These are phyloP conservation scores for Pemphigus obesinymphae DNA, from an alignment of 1,140 invertebrate genomes.

Conservation along the genomic window DNA sequence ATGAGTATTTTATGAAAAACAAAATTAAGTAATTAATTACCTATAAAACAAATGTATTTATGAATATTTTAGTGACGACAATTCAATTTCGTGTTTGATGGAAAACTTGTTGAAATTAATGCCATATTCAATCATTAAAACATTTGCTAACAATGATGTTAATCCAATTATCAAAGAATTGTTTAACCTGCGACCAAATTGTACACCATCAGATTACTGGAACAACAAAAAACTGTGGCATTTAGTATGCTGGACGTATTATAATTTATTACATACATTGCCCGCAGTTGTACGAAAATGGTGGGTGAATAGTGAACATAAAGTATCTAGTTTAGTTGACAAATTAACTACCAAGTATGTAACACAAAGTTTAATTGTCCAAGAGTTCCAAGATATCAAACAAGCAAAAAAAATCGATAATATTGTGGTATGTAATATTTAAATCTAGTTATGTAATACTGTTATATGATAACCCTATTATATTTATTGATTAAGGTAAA, in stretches of 20 bases:
- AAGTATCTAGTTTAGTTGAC: slow-evolving; percentile 66
- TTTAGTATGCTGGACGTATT: slow-evolving; percentile 65
- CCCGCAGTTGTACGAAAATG: slow-evolving; percentile 77
- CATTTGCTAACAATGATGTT: slow-evolving; percentile 22
- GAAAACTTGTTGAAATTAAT: slow-evolving; percentile 42
- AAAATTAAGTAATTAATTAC: too few relatives aligned
- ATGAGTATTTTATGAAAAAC: too few relatives aligned
- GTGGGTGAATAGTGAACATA: slow-evolving; percentile 66
- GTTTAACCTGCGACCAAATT: slow-evolving; percentile 40
- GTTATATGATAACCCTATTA: not conserved
- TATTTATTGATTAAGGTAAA: slow-evolving; percentile 2
- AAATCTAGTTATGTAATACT: too few relatives aligned
- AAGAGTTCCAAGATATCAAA: slow-evolving; percentile 64
- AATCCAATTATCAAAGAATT: slow-evolving; percentile 47
- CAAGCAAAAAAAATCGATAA: slow-evolving; percentile 59
- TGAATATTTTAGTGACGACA: slow-evolving; percentile 44
- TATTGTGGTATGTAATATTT: slow-evolving; percentile 59
- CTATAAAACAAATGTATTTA: too few relatives aligned
- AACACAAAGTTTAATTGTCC: slow-evolving; percentile 63
- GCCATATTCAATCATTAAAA: slow-evolving; percentile 43
- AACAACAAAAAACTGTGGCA: slow-evolving; percentile 55
- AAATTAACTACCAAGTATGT: slow-evolving; percentile 69
- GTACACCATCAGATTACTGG: slow-evolving; percentile 45
- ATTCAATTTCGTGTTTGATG: slow-evolving; percentile 43
- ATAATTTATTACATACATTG: slow-evolving; percentile 60